Base-by-base conservation (phyloP, 2,888 invertebrate genomes). In the Acanthosepion esculentum region DNA sequence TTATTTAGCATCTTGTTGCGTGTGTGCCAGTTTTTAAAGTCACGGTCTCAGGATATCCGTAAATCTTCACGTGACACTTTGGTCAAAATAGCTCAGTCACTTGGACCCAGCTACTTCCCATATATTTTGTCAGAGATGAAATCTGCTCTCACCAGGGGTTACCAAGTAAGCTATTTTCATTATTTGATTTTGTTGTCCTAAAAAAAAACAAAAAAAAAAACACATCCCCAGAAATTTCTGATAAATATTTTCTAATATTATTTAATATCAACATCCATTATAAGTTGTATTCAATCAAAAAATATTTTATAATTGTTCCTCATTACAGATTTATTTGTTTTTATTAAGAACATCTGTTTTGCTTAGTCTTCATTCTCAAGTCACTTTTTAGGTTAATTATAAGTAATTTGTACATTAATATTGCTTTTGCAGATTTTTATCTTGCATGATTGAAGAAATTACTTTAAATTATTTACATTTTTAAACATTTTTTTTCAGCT, bases 1-100 rank as follows among this genome's bases (percentile, higher is more conserved):
- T 93, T 94, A 96, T 96, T 33, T 96, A 97, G 97, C 48, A 96
- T 97, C 78, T 95, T 97, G 50, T 94, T 97, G 95, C 99, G 99
- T 97, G 98, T 99, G 0, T 99, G 99, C 96, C 98, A 98, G 0
- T 99, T 99, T 97, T 97, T 99, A 95, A 99, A 99, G 97, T 99
- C 99, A 0, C 98, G 98, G 5, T 97, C 99, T 48, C 98, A 98
- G 96, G 99, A 99, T 96, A 98, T 99, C 6, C 98, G 99, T 92
- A 98, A 98, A 96, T 98, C 98, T 0, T 98, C 99, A 0, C 98
- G 99, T 64, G 99, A 99, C 97, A 99, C 99, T n/a, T 98, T 99
- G n/a, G 98, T 98, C 96, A 98, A 99, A 97, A 98, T 99, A 53
- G 98, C 99, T 98, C 97, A 98, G 0, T 98, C 98, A 0, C 98